Conservation (phyloP, 2,888 invertebrate genomes). For the Lamproptera curius region DNA sequence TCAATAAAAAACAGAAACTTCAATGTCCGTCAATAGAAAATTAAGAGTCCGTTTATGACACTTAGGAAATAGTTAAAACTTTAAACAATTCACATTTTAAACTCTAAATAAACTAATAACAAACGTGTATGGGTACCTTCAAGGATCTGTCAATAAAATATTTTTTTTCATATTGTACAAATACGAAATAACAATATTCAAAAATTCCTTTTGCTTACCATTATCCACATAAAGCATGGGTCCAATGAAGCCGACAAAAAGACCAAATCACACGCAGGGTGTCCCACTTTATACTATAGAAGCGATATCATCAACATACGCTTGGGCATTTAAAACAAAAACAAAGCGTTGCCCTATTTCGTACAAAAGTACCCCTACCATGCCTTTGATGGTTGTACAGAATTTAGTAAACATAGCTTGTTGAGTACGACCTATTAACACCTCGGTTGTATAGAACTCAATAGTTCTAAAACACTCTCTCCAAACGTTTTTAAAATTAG, state of each 20-base stretch:
- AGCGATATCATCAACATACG: not conserved
- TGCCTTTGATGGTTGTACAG: not conserved
- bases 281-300: not conserved
- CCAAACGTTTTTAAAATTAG: not conserved
- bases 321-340: not conserved
- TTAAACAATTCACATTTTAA: too few relatives aligned
- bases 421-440: not conserved
- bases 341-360: not conserved
- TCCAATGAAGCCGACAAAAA: not conserved
- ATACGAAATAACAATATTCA: too few relatives aligned
- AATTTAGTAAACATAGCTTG: not conserved
- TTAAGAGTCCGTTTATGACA: too few relatives aligned
- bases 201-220: too few relatives aligned
- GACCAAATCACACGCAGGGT: not conserved
- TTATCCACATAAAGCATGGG: not conserved
- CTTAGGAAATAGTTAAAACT: too few relatives aligned
- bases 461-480: not conserved
- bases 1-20: too few relatives aligned
- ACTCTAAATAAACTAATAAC: too few relatives aligned
- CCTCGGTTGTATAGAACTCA: not conserved
- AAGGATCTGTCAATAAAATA: too few relatives aligned
- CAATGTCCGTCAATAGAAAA: too few relatives aligned
- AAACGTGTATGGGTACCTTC: too few relatives aligned
- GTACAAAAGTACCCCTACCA: not conserved
- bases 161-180: too few relatives aligned